Percentiles rank a stretch among this genome's conserved stretches.
These are phyloP conservation scores for Phylloscopus trochilus DNA, from an alignment of 2,113 vertebrate species.

Conservation along the genomic window DNA sequence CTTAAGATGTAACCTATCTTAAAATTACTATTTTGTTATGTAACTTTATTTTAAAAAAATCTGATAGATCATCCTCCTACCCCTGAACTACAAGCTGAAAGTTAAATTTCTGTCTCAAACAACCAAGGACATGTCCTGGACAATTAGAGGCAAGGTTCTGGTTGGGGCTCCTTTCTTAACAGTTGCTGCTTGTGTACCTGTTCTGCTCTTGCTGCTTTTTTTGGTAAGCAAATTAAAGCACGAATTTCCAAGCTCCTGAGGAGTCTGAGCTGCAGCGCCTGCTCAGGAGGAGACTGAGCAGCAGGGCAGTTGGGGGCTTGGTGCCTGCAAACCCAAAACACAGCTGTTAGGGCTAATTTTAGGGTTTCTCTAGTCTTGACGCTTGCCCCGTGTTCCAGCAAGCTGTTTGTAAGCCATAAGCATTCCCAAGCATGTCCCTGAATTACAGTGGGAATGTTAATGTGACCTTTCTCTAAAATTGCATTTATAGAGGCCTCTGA, in stretches of 20 bases:
- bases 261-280: not conserved
- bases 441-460: constrained; percentile 52
- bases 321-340: constrained; percentile 58
- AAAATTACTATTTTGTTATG: not conserved
- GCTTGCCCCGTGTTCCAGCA: constrained; percentile 38
- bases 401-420: constrained; percentile 49
- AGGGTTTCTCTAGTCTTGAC: constrained; percentile 8
- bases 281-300: constrained; percentile 33
- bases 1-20: not conserved
- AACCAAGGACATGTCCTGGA: not conserved
- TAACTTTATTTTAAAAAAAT: not conserved
- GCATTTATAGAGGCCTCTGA: constrained; percentile 86
- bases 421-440: constrained; percentile 30
- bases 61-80: not conserved
- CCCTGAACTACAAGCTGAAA: not conserved
- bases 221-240: not conserved
- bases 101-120: not conserved
- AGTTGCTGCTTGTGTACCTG: not conserved
- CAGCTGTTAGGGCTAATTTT: constrained; percentile 61
- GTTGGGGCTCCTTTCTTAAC: not conserved
- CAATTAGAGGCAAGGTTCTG: not conserved
- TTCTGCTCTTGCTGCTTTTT: constrained; percentile 1
- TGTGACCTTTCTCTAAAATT: constrained; percentile 63
- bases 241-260: not conserved
- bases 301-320: not conserved